Percentiles rank a stretch among this genome's conserved stretches.
phyloP scores from a whole-genome alignment of 2,888 invertebrate genomes.

The Hirtodrosophila histrioides region DNA sequence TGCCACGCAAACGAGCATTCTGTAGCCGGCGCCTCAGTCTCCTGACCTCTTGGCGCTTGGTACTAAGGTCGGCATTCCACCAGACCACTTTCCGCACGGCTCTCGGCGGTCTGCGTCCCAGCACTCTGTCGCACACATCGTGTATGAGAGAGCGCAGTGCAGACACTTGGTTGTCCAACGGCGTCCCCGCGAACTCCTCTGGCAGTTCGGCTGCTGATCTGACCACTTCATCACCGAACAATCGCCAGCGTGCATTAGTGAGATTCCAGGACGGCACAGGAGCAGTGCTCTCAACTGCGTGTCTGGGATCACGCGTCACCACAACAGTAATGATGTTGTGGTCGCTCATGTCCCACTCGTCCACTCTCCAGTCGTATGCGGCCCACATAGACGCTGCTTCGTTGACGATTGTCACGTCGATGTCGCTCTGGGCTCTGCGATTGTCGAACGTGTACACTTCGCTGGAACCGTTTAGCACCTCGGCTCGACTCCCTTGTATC shows the following conservation, averaged over 20 bases:
- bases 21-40: constrained; percentile 27
- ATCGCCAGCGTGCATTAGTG: constrained; percentile 14
- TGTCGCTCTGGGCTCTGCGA: constrained; percentile 1
- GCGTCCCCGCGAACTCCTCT: too few relatives aligned
- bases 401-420: constrained; percentile 13
- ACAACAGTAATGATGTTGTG: constrained; percentile 27
- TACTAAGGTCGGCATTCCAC: constrained; percentile 23
- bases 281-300: constrained; percentile 28
- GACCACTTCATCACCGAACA: constrained; percentile 17
- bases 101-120: constrained; percentile 9
- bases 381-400: constrained; percentile 21
- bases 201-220: constrained; percentile 1
- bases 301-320: not conserved
- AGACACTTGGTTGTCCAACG: constrained; percentile 15
- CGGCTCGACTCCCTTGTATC: constrained; percentile 1
- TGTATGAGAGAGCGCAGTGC: constrained; percentile 12
- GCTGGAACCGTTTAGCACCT: constrained; percentile 19
- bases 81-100: constrained; percentile 10
- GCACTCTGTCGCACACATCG: constrained; percentile 10
- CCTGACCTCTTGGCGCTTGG: constrained; percentile 21
- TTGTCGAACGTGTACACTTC: constrained; percentile 12
- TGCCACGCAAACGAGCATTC: constrained; percentile 11
- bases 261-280: constrained; percentile 27
- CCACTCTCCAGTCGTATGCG: constrained; percentile 24
- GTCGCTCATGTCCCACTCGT: constrained; percentile 30